Percentiles rank a stretch among this genome's conserved stretches.
Conservation (phyloP, 2,113 vertebrate genomes). For the Myrmecobius fasciatus region DNA sequence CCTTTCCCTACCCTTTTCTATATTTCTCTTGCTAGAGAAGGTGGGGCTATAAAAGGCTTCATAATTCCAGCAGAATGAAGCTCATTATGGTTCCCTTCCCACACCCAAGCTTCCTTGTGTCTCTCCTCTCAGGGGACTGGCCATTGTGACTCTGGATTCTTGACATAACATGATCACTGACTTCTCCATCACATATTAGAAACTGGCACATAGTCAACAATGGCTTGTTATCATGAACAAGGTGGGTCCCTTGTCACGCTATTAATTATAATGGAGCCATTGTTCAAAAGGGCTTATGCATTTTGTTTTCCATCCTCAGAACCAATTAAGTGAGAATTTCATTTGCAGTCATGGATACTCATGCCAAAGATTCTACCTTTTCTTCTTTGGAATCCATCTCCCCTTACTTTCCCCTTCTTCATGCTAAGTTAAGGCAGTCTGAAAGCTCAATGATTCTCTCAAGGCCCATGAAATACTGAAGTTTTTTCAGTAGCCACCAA, state of each 20-base stretch:
- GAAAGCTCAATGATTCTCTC: not conserved
- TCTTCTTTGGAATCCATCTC: not conserved
- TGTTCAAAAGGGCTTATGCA: not conserved
- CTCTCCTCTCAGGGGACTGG: not conserved
- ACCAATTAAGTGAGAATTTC: rapidly evolving
- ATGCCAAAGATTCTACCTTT: not conserved
- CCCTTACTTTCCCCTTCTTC: not conserved
- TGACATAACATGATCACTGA: not conserved
- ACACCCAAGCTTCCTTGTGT: no score
- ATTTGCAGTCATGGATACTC: not conserved
- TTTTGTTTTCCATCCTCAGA: not conserved
- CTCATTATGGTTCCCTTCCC: not conserved
- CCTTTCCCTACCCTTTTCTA: constrained; percentile 27
- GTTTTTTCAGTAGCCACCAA: not conserved
- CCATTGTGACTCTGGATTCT: not conserved
- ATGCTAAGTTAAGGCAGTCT: not conserved
- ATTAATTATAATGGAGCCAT: not conserved
- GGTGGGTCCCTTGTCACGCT: not conserved
- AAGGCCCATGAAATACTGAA: not conserved
- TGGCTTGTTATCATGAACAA: not conserved
- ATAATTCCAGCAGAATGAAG: not conserved
- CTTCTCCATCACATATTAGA: not conserved
- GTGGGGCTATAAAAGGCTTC: not conserved
- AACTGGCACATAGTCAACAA: not conserved
- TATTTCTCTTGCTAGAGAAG: constrained; percentile 40